Evolutionary conservation across 2,888 invertebrate genomes (phyloP), one percentile per base, ranked within the genome.

Genomic region (Rhagonycha lutea): DNA sequence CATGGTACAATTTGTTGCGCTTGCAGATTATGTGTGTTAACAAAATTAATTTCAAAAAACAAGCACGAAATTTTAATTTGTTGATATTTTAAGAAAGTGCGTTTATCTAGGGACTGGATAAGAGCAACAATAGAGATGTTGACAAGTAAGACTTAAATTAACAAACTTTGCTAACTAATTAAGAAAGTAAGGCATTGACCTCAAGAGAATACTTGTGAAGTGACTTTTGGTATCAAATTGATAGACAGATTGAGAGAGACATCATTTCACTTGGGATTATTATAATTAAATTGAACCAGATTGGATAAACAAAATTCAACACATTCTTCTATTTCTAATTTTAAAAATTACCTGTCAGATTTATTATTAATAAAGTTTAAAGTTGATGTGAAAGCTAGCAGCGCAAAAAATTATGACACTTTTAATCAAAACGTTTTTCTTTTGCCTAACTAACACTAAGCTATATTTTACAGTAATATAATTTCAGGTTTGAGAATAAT

Each of bases 91-190:
- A 47, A 47, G 47, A 47, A 47, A 47, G n/a, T 3, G 47, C 47
- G 47, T n/a, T 47, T 47, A n/a, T 47, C n/a, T n/a, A 47, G n/a
- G n/a, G 47, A 47, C 60, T 23, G 60, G 23, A 60, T 47, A 75
- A 70, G 70, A 65, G 60, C 72, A 73, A 77, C 74, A 74, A 82
- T 82, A 81, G 82, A 82, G 81, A 79, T 83, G 85, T 84, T 86
- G 86, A 85, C 86, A 86, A 84, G 83, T 83, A 84, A 83, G 83
- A 84, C 84, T 84, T 81, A 86, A 86, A 86, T 86, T 86, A 87
- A 86, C 86, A 86, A 86, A 87, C 85, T 87, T 87, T 85, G 82
- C 82, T 78, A 86, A 87, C 86, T 87, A 86, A 87, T 87, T 87
- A 86, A 86, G 86, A 86, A 86, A 86, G 85, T 85, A 85, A 84